Base-by-base conservation (phyloP, 2,797 vertebrate species). In the Peromyscus nudipes region DNA sequence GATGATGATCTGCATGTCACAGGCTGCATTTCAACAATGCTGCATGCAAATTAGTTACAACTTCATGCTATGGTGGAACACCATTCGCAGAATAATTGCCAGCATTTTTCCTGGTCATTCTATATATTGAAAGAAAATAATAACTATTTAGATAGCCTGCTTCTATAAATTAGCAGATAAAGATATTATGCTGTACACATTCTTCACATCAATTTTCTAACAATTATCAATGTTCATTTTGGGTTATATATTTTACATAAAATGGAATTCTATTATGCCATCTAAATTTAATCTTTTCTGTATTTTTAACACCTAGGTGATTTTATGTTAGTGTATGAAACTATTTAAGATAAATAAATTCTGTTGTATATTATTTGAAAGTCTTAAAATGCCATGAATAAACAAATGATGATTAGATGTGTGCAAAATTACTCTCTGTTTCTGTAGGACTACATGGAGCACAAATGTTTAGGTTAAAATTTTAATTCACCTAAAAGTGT, bases 11-110 rank as follows among this genome's bases (percentile, higher is more conserved):
- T 96, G 12, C 73, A 84, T 98, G 96, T 97, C 91, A 96, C 65
- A 84, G 76, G 92, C 94, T 98, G 98, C 89, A 80, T 98, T 98
- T 91, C 92, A 98, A 43, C 95, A 92, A 94, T 89, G 89, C 95
- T 73, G 13, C 77, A 85, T 97, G 96, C 97, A 98, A 98, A 98
- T 98, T 94, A 97, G 82, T 65, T 89, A 87, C 85, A 98, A 77
- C 73, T 94, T 97, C 95, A 80, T 94, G 92, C 95, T 96, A 96
- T 64, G 0, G 0, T 96, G 91, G 96, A 97, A n/a, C 40, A 96
- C 86, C 97, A 85, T 97, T 98, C 97, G 46, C 52, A 94, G 94
- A 97, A 92, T 95, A 98, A 97, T 98, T 98, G 73, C 91, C 90
- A 95, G 16, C 65, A 75, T 98, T 98, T 97, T 97, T 86, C 65